phyloP scores from a whole-genome alignment of 2,797 vertebrate species.

The Sylvia borin region DNA sequence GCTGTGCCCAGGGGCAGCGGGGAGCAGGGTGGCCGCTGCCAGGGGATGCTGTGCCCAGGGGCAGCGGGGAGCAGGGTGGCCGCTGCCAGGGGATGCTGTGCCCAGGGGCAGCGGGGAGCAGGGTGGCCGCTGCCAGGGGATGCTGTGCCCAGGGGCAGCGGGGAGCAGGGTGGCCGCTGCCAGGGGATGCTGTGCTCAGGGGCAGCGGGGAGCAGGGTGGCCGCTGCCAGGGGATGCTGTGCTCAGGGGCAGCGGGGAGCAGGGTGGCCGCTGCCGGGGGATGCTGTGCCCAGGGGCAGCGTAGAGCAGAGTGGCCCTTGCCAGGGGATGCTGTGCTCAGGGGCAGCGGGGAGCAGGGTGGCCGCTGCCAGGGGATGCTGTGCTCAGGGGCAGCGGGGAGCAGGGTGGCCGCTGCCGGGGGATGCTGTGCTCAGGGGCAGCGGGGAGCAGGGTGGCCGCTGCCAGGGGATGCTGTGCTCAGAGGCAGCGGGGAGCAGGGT shows the following conservation, averaged over 20 bases:
- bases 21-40: background rate
- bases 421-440: no score
- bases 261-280: background rate
- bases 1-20: background rate
- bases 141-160: background rate
- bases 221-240: background rate
- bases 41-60: background rate
- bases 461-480: no score
- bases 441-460: accelerated
- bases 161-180: background rate
- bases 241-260: no score
- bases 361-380: no score
- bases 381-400: no score
- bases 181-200: background rate
- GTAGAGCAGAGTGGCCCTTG: no score
- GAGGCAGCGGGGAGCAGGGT: no score
- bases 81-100: background rate
- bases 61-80: background rate
- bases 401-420: no score
- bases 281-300: background rate
- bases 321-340: no score
- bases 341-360: background rate
- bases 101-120: accelerated
- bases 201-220: no score
- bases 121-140: background rate